Evolutionary conservation across 1,140 invertebrate species (phyloP).

Genomic region (Zaprionus davidi): DNA sequence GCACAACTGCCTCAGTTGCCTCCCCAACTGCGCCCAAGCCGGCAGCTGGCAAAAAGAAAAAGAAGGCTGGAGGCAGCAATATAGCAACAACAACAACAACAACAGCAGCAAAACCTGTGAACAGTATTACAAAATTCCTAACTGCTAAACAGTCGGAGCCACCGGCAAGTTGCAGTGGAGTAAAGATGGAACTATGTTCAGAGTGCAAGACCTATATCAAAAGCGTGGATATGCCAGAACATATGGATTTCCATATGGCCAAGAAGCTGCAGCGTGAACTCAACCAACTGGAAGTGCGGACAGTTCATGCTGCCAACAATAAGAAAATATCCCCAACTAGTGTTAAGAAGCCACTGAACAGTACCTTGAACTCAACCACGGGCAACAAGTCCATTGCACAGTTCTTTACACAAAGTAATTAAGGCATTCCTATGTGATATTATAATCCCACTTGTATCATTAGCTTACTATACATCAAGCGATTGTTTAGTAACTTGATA

Average conservation of each 20-base stretch:
- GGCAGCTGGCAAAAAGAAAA: conserved; percentile 39
- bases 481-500: background rate
- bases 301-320: conserved; percentile 14
- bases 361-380: conserved; percentile 30
- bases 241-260: conserved; percentile 90
- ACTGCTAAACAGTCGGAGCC: conserved; percentile 32
- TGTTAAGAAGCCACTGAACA: conserved; percentile 52
- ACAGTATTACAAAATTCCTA: conserved; percentile 66
- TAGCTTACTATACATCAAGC: background rate
- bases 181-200: conserved; percentile 85
- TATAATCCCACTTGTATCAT: background rate
- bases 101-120: conserved; percentile 11
- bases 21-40: conserved; percentile 27
- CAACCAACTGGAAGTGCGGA: conserved; percentile 67
- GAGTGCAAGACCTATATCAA: conserved; percentile 88
- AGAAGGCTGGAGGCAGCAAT: conserved; percentile 29
- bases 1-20: conserved; percentile 3
- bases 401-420: conserved; percentile 73
- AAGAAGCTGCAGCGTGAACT: conserved; percentile 86
- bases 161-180: conserved; percentile 39
- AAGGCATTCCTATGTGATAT: background rate
- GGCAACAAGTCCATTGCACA: conserved; percentile 67
- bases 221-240: conserved; percentile 86
- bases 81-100: background rate
- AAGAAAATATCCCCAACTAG: conserved; percentile 50